Evolutionary conservation across 2,113 vertebrate genomes (phyloP), one percentile per base, ranked within the genome.

Genomic region (Ciconia boyciana): DNA sequence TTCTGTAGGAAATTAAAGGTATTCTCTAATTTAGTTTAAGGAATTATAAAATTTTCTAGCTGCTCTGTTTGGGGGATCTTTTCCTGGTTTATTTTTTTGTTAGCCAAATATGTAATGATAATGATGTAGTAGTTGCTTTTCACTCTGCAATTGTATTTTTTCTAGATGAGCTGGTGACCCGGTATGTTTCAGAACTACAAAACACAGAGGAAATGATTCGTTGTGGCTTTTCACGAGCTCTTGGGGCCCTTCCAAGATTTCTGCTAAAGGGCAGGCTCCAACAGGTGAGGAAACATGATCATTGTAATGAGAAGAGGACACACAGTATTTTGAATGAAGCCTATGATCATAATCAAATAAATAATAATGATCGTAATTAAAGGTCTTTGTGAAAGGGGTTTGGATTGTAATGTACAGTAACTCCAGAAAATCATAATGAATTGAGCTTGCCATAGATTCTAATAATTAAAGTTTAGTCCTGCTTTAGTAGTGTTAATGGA

Each of bases 191-290:
- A 6, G 98, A 98, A 7, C 98, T 99, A 49, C 98, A 93, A 72
- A 99, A 97, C 83, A 10, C 98, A 1, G 98, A 99, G 97, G 98
- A 99, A 92, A 98, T 98, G 98, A 98, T 98, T 44, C 98, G 99
- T 25, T 99, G 99, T 31, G 99, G 99, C 70, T 99, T 99, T 89
- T 98, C 99, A 16, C 97, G 99, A 44, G 99, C 99, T n/a, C 97
- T 99, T 82, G 99, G 99, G 31, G 98, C 98, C 71, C 98, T 99
- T 70, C 99, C 99, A 7, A 93, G 60, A 36, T 99, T 98, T 95
- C 98, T 99, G 92, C 98, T 99, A 54, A 98, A 88, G 39, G 96
- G 98, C 95, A 98, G 97, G 98, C 96, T 99, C 43, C 98, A 97
- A 36, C 99, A 99, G 99, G 99, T 99, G 94, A 97, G 97, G 28